Base-by-base conservation (phyloP, 2,113 vertebrate genomes). In the Sus scrofa region DNA sequence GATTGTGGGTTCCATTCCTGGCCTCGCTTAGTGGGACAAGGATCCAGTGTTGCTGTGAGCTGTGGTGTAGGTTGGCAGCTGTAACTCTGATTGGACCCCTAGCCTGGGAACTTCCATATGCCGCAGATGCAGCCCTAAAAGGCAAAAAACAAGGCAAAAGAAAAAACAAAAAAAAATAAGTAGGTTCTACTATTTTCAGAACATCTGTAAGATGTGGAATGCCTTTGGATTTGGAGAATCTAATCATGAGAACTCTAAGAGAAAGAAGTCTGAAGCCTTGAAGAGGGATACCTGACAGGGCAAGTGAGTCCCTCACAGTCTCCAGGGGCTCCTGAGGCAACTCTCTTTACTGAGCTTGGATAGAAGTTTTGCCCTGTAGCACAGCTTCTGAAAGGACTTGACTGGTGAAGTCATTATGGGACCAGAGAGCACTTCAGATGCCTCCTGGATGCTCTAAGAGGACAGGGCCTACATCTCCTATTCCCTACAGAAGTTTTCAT, bases 121-220 rank as follows among this genome's bases (percentile, higher is more conserved):
- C 44, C 44, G 8, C 44, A 44, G 44, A 8, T 44, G 8, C 8
- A 44, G 44, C 44, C 44, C 44, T 44, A 44, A 44, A 44, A 44
- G 44, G 44, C 44, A 44, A 44, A 44, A 44, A 44, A 44, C 44
- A 44, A 44, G 8, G 8, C 44, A 44, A 44, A 44, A 44, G 5
- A 44, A 44, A 44, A 44, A 44, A 44, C 4, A 6, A 44, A 44
- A 44, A 6, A 44, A 44, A 44, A 44, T 44, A 44, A 44, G 8
- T 44, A 44, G 44, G 44, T 44, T 37, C 67, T 94, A 20, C 82
- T 91, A 24, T 75, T 91, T 96, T 63, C 56, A 65, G 73, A 73
- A 58, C 18, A 63, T 32, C 82, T 50, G 34, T 37, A 60, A 77
- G 84, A 52, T 52, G 85, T 37, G 32, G 65, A 79, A 56, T 32